phyloP scores from a whole-genome alignment of 2,113 vertebrate genomes.

The Phyllostomus discolor region DNA sequence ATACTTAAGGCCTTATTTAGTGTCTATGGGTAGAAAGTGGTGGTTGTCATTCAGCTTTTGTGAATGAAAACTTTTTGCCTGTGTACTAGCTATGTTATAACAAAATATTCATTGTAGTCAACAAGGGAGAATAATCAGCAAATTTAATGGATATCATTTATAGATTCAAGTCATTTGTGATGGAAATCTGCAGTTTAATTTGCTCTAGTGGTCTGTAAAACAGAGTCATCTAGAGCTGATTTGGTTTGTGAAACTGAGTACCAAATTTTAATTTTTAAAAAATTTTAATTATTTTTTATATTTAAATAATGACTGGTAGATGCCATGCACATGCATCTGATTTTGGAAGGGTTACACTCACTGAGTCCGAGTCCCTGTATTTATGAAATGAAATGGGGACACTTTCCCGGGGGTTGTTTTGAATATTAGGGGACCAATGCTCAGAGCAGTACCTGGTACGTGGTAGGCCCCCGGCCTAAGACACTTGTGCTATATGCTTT shows the following conservation, averaged over 20 bases:
- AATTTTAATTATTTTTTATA: not conserved
- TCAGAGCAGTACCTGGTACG: not conserved
- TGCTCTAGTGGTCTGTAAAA: not conserved
- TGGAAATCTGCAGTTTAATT: not conserved
- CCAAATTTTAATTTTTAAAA: not conserved
- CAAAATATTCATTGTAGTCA: not conserved
- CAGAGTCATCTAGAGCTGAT: not conserved
- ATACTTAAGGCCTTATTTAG: not conserved
- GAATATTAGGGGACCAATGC: not conserved
- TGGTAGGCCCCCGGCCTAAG: not conserved
- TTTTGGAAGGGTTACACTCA: not conserved
- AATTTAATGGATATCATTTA: not conserved
- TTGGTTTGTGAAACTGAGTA: not conserved
- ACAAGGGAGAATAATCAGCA: not conserved
- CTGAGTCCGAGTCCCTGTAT: not conserved
- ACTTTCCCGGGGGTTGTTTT: rapidly evolving
- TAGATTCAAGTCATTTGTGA: not conserved
- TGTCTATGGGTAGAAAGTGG: not conserved
- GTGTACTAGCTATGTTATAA: not conserved
- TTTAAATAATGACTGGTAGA: not conserved
- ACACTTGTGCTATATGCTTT: not conserved
- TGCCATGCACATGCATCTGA: not conserved
- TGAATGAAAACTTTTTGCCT: not conserved
- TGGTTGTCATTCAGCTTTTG: not conserved
- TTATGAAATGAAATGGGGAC: not conserved